phyloP scores from a whole-genome alignment of 2,113 vertebrate species.

The Thinocorus orbignyianus region DNA sequence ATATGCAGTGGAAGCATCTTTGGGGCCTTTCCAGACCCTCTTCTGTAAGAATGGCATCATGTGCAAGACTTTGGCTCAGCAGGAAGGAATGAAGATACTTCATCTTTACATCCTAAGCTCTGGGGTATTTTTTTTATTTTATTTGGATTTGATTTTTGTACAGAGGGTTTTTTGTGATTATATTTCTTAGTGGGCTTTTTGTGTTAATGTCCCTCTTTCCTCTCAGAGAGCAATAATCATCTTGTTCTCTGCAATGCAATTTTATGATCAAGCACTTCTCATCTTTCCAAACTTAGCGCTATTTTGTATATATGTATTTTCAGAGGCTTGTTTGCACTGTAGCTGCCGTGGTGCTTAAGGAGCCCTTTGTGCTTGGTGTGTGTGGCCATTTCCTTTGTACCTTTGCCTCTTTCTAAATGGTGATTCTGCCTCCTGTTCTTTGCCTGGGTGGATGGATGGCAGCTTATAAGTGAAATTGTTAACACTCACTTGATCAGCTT shows the following conservation, averaged over 20 bases:
- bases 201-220: neutral
- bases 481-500: neutral
- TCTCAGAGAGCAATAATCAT: neutral
- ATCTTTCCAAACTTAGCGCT: neutral
- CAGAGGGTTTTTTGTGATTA: neutral
- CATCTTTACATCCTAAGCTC: neutral
- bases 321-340: neutral
- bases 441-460: neutral
- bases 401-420: neutral
- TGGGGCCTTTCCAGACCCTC: neutral
- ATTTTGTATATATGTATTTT: neutral
- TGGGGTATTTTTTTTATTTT: neutral
- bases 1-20: accelerated
- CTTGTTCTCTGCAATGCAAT: neutral
- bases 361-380: neutral
- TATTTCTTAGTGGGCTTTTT: neutral
- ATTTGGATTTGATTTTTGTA: neutral
- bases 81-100: neutral
- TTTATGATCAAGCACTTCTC: neutral
- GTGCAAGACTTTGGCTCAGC: neutral
- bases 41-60: neutral
- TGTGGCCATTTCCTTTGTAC: neutral
- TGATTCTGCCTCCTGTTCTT: neutral
- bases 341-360: neutral
- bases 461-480: neutral